These are phyloP conservation scores for Phoxinus dragarum DNA, from an alignment of 2,797 vertebrate genomes.

Conservation along the genomic window DNA sequence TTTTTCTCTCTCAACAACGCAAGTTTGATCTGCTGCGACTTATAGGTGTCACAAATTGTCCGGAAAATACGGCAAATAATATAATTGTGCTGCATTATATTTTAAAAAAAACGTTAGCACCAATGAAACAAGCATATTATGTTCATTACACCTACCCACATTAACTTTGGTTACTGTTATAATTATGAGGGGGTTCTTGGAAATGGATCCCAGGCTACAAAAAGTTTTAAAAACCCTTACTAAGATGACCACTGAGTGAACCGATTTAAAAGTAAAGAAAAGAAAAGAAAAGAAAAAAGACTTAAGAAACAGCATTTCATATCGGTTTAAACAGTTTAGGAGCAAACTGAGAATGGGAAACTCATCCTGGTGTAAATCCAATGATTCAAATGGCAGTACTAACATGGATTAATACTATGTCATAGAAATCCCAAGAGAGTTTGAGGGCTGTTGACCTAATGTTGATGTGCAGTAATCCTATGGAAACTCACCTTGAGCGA, in stretches of 20 bases:
- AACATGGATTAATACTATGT: neutral
- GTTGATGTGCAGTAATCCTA: neutral
- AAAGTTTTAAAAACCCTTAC: neutral
- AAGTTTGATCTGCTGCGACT: neutral
- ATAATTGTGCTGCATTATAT: neutral
- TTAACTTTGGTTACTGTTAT: neutral
- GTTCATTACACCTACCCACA: neutral
- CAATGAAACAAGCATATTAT: neutral
- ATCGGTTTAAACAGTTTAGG: neutral
- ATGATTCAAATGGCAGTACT: neutral
- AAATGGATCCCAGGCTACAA: neutral
- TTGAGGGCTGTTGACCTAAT: neutral
- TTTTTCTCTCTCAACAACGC: neutral
- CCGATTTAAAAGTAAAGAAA: no score
- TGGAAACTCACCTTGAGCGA: slow-evolving; percentile 86
- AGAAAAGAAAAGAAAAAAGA: neutral
- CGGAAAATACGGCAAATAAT: neutral
- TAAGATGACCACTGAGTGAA: neutral
- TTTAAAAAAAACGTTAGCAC: neutral
- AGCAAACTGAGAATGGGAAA: neutral
- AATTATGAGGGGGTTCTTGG: neutral
- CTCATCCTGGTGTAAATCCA: neutral
- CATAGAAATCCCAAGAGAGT: neutral
- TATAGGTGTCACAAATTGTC: neutral
- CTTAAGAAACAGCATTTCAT: neutral